Evolutionary conservation across 2,797 vertebrate species (phyloP).

Genomic region (Anniella stebbinsi): DNA sequence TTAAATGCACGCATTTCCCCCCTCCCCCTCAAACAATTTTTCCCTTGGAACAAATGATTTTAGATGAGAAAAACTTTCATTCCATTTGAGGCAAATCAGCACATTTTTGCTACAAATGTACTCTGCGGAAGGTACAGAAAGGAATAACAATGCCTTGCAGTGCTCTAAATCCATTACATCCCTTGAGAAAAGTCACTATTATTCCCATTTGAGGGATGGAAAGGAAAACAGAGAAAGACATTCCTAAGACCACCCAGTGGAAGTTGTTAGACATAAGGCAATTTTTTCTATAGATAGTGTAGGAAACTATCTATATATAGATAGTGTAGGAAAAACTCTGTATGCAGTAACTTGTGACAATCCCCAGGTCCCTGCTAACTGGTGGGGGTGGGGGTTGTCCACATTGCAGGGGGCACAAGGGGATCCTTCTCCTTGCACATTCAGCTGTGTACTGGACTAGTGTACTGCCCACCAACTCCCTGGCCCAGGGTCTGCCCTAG

Average conservation of each 20-base stretch:
- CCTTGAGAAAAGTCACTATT: not conserved
- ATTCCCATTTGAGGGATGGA: not conserved
- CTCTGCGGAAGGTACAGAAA: not conserved
- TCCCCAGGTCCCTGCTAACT: not conserved
- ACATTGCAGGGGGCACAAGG: not conserved
- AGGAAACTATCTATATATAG: not conserved
- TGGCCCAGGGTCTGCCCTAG: no score
- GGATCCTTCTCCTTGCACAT: not conserved
- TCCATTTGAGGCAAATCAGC: slow-evolving; percentile 14
- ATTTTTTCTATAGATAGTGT: not conserved
- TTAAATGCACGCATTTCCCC: slow-evolving; percentile 18
- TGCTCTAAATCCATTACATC: not conserved
- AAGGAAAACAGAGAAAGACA: not conserved
- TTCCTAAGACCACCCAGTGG: not conserved
- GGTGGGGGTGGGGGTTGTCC: no score
- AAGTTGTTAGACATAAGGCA: not conserved
- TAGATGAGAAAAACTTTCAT: slow-evolving; percentile 22
- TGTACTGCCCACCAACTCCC: not conserved
- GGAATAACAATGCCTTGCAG: not conserved
- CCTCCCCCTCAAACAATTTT: slow-evolving; percentile 13
- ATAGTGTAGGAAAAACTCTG: not conserved
- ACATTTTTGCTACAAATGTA: slow-evolving; percentile 7
- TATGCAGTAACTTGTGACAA: not conserved
- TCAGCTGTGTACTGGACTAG: not conserved
- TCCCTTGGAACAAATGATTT: slow-evolving; percentile 40